Evolutionary conservation across 2,113 vertebrate species (phyloP), one percentile per base, ranked within the genome.

Genomic region (Pleuronectes platessa): DNA sequence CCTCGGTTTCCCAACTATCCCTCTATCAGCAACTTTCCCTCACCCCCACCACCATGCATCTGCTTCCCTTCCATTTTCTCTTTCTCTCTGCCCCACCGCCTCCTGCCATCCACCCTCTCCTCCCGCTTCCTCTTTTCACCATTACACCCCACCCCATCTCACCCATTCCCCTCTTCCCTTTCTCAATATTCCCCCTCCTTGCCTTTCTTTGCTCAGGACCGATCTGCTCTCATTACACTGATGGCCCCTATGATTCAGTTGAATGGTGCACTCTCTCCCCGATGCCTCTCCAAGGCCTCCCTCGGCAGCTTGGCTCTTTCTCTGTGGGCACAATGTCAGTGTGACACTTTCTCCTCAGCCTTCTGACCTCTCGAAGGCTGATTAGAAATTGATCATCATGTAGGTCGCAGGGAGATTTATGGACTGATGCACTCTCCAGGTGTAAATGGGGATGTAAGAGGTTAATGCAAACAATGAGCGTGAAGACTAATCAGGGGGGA

Each of bases 201-300:
- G 24, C 79, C 59, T 58, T 60, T 71, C 81, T 84, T 77, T 85
- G 65, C 88, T 88, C 86, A 71, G 84, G 75, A 92, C 79, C 63
- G 71, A 91, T 92, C 84, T 90, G 89, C 92, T 93, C 94, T 94
- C 91, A 94, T 95, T 92, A 94, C 92, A 81, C 71, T 90, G 93
- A 94, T 93, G 91, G 93, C 89, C 86, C 89, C 83, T 91, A 94
- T 94, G 94, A 94, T 94, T 94, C 92, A 92, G 87, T 93, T 91
- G 93, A 93, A 86, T 90, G 85, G 83, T 75, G 77, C 65, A 53
- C 76, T 85, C 37, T 78, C 83, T 70, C 75, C 69, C 74, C 78
- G 4, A 67, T 70, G 71, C 67, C 83, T 88, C 84, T 88, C 80
- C 80, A 74, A 85, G 84, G 84, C 81, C 88, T 89, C 24, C 87